Percentiles rank a stretch among this genome's conserved stretches.
phyloP scores from a whole-genome alignment of 2,797 vertebrate species.

The Chanos chanos region DNA sequence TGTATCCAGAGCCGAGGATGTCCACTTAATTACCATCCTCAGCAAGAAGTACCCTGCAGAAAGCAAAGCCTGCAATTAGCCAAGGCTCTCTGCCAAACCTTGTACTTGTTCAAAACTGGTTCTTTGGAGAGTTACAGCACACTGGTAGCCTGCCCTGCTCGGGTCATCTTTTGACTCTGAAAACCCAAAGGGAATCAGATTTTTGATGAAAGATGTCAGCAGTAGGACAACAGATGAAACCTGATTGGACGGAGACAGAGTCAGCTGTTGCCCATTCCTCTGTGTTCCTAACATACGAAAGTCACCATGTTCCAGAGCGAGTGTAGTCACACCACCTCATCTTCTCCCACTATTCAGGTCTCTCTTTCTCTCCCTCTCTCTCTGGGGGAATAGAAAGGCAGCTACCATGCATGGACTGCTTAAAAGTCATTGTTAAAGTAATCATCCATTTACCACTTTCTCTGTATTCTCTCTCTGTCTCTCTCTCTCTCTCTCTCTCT shows the following conservation, averaged over 20 bases:
- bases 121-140: conserved; percentile 58
- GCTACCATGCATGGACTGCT: background rate
- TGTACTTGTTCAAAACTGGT: conserved; percentile 65
- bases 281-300: too few relatives aligned
- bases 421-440: background rate
- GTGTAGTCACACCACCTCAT: background rate
- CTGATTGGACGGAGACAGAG: too few relatives aligned
- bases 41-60: conserved; percentile 58
- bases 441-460: background rate
- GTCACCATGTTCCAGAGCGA: background rate
- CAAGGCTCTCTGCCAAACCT: conserved; percentile 56
- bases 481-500: conserved; percentile 1
- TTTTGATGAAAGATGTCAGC: too few relatives aligned
- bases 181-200: too few relatives aligned
- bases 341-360: conserved; percentile 19
- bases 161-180: conserved; percentile 25
- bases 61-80: conserved; percentile 70
- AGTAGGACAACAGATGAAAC: too few relatives aligned
- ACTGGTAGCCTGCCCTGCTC: conserved; percentile 45
- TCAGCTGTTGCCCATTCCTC: background rate
- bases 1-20: conserved; percentile 44
- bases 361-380: conserved; percentile 9
- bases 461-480: conserved; percentile 21
- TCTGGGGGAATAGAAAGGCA: too few relatives aligned
- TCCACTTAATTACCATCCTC: conserved; percentile 69